Percentiles rank a stretch among this genome's conserved stretches.
phyloP scores from a whole-genome alignment of 2,888 invertebrate genomes.

The Mesodorylaimus sp. region DNA sequence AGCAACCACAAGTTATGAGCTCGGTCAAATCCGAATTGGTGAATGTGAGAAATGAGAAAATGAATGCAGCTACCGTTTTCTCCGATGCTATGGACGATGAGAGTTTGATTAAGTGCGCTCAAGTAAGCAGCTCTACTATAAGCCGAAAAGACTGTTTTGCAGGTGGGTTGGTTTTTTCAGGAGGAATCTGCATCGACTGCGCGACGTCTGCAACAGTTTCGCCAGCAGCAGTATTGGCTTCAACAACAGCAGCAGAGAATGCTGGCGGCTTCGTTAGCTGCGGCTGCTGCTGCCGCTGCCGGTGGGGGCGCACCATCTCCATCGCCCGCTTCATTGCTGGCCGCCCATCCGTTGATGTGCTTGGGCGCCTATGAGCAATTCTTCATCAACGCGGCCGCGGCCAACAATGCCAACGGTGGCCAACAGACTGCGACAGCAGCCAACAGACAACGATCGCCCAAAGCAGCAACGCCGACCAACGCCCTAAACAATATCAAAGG shows the following conservation, averaged over 20 bases:
- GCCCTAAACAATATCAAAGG: slow-evolving; percentile 37
- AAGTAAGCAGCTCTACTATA: too few relatives aligned
- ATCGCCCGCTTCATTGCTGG: neutral
- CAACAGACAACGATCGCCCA: neutral
- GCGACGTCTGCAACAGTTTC: neutral
- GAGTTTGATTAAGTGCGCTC: too few relatives aligned
- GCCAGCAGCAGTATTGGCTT: too few relatives aligned
- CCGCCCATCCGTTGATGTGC: neutral
- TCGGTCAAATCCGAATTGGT: too few relatives aligned
- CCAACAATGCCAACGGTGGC: neutral
- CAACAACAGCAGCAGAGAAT: neutral
- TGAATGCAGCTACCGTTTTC: too few relatives aligned
- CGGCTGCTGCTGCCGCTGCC: neutral
- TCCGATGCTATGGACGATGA: too few relatives aligned
- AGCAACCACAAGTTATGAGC: too few relatives aligned
- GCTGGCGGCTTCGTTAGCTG: neutral
- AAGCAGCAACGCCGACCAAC: neutral
- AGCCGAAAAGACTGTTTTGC: too few relatives aligned
- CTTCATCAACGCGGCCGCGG: neutral
- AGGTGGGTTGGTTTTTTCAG: neutral
- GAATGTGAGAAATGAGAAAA: too few relatives aligned
- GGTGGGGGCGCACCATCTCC: neutral
- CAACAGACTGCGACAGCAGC: neutral
- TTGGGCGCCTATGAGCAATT: neutral
- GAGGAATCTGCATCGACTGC: neutral